Percentiles rank a stretch among this genome's conserved stretches.
These are phyloP conservation scores for Ichneumon xanthorius DNA, from an alignment of 2,888 invertebrate species.

Conservation along the genomic window DNA sequence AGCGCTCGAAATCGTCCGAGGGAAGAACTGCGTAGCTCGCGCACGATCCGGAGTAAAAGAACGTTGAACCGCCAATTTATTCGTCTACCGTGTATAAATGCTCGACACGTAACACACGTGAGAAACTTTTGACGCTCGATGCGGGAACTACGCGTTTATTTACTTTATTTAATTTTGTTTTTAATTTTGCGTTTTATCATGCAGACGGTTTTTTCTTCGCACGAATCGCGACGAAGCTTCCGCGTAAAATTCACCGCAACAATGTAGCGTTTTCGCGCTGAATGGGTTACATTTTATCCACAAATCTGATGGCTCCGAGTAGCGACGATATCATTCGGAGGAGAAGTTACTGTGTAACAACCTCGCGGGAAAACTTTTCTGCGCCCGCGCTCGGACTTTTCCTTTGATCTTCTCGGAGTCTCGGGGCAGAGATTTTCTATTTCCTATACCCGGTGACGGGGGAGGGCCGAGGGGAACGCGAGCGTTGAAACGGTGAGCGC, in stretches of 20 bases:
- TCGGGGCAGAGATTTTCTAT: slow-evolving; percentile 37
- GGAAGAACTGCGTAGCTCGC: slow-evolving; percentile 18
- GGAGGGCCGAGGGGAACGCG: slow-evolving; percentile 16
- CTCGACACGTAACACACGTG: not conserved
- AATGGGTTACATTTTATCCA: not conserved
- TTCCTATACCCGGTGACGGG: not conserved
- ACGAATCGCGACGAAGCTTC: not conserved
- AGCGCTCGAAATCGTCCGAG: slow-evolving; percentile 13
- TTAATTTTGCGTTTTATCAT: not conserved
- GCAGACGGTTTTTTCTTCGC: not conserved
- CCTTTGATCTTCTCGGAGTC: slow-evolving; percentile 50
- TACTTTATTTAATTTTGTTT: not conserved
- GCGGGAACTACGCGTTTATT: not conserved
- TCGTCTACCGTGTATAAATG: not conserved
- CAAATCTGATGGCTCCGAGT: not conserved
- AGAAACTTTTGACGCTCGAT: not conserved
- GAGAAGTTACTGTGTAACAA: slow-evolving; percentile 30
- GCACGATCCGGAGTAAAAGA: slow-evolving; percentile 7
- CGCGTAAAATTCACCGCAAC: not conserved
- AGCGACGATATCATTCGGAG: slow-evolving; percentile 37
- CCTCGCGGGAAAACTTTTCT: slow-evolving; percentile 31
- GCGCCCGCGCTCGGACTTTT: slow-evolving; percentile 28
- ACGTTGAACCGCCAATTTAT: slow-evolving; percentile 48
- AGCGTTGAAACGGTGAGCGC: not conserved
- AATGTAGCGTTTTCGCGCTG: not conserved